Percentiles rank a stretch among this genome's conserved stretches.
These are phyloP conservation scores for Coregonus sp. DNA, from an alignment of 2,797 vertebrate species.

Conservation along the genomic window DNA sequence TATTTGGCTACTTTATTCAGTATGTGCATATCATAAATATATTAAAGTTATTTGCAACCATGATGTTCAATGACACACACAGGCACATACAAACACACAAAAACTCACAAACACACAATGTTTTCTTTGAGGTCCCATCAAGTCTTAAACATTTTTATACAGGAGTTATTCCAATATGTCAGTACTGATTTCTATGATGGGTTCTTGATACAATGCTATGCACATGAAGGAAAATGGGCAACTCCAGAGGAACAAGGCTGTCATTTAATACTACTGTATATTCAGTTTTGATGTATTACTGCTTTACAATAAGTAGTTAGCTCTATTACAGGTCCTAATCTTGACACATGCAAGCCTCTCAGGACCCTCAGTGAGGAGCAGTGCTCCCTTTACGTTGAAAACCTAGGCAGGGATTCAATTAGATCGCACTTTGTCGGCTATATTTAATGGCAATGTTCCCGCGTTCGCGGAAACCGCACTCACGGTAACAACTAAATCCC, in stretches of 20 bases:
- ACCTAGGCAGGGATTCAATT: constrained; percentile 13
- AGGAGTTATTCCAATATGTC: constrained; percentile 18
- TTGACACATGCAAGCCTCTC: not conserved
- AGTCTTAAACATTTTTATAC: not conserved
- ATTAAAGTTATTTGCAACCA: constrained; percentile 57
- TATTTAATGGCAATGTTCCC: too few species aligned
- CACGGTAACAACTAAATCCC: not conserved
- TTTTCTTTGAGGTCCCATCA: not conserved
- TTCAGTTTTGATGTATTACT: not conserved
- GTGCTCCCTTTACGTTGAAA: constrained; percentile 32
- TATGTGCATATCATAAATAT: constrained; percentile 71
- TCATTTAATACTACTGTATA: not conserved
- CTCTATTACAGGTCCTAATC: not conserved
- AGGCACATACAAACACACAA: constrained; percentile 54
- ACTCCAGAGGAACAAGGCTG: constrained; percentile 49
- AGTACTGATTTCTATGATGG: constrained; percentile 17
- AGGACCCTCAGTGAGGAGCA: constrained; percentile 25
- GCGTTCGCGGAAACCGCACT: too few species aligned
- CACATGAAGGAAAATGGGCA: constrained; percentile 50
- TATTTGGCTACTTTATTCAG: constrained; percentile 64
- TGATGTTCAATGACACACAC: constrained; percentile 36
- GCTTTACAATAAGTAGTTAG: too few species aligned
- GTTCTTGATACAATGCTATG: not conserved
- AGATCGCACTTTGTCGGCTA: too few species aligned
- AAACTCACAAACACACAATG: constrained; percentile 10